phyloP scores from a whole-genome alignment of 2,797 vertebrate species.

The Tamandua tetradactyla region DNA sequence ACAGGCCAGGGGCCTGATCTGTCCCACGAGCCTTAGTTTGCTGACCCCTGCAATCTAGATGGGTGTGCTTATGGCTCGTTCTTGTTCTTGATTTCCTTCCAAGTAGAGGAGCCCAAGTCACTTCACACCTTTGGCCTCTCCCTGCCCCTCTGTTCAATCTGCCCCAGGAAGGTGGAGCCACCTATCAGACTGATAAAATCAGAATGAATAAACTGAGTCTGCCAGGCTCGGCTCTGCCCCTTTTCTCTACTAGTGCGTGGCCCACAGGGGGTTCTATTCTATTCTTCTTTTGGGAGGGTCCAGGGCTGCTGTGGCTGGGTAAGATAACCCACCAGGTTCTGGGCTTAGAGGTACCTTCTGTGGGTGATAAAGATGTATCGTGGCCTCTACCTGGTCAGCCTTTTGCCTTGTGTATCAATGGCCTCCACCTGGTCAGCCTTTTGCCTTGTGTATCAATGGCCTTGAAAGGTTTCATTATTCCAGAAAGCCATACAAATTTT shows the following conservation, averaged over 20 bases:
- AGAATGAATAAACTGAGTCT: background rate
- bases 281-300: background rate
- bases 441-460: background rate
- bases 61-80: background rate
- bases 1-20: background rate
- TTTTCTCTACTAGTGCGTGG: too few relatives aligned
- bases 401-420: background rate
- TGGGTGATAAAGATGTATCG: background rate
- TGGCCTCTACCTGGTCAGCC: background rate
- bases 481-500: background rate
- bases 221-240: background rate
- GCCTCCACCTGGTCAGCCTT: background rate
- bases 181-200: background rate
- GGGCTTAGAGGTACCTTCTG: background rate
- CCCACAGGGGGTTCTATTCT: too few relatives aligned
- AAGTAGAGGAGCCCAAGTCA: accelerated
- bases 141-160: background rate
- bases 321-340: background rate
- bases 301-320: too few relatives aligned
- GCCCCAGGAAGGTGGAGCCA: background rate
- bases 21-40: background rate
- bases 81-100: background rate
- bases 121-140: accelerated
- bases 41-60: too few relatives aligned
- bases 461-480: background rate